These are phyloP conservation scores for Tiliacea aurago DNA, from an alignment of 2,888 invertebrate genomes.

Conservation along the genomic window DNA sequence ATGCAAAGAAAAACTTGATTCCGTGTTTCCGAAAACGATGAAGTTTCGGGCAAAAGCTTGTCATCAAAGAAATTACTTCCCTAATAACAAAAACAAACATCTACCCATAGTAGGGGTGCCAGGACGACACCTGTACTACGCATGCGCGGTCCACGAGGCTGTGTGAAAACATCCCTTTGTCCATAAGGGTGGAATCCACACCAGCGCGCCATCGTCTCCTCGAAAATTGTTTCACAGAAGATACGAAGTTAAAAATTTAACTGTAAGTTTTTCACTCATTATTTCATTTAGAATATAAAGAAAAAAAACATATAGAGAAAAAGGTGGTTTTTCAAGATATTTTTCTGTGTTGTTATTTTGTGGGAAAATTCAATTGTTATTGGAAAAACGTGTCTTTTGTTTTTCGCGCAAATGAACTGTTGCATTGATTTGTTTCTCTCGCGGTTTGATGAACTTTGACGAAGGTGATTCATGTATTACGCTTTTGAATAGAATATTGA, in stretches of 20 bases:
- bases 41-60: not conserved
- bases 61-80: not conserved
- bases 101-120: constrained; percentile 49
- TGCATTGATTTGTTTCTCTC: constrained; percentile 40
- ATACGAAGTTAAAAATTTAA: constrained; percentile 5
- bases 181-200: constrained; percentile 64
- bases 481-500: not conserved
- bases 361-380: not conserved
- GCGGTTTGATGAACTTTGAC: constrained; percentile 39
- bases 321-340: not conserved
- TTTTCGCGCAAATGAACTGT: constrained; percentile 32
- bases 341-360: not conserved
- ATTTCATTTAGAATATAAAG: constrained; percentile 2
- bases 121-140: constrained; percentile 67
- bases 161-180: constrained; percentile 79
- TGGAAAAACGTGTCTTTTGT: constrained; percentile 11
- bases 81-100: not conserved
- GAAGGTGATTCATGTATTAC: not conserved
- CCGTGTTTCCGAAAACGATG: not conserved
- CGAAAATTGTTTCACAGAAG: not conserved
- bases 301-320: too few relatives aligned
- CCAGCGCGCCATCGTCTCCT: not conserved
- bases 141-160: constrained; percentile 80
- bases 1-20: not conserved
- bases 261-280: constrained; percentile 50